Base-by-base conservation (phyloP, 2,113 vertebrate species). In the Platysteira castanea region DNA sequence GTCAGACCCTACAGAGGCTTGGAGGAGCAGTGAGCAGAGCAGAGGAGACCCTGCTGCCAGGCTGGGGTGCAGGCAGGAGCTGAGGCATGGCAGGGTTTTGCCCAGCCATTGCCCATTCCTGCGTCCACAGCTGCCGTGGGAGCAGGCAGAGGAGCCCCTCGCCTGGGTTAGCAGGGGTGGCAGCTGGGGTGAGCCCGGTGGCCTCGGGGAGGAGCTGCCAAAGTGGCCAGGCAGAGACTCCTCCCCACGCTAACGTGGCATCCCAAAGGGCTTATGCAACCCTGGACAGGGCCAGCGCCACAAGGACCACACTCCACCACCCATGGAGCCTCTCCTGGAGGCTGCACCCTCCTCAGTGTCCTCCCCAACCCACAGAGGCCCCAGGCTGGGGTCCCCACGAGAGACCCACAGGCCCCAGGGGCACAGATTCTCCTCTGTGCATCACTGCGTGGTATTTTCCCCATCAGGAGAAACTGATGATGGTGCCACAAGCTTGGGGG, bases 231-330 rank as follows among this genome's bases (percentile, higher is more conserved):
- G 46, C 60, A 22, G 52, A 93, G 69, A 65, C 95, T 94, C 96
- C 96, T 88, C 97, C 96, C 97, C 59, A 86, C 65, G 75, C 87
- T 91, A 92, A 98, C 96, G 97, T 97, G 98, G 97, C 98, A 96
- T 44, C 93, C 70, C 71, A 4, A 82, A 87, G 76, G 78, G 56
- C 50, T 95, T 95, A 89, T 57, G 89, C 76, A 95, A 96, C 70
- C 47, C 71, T 84, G 64, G 81, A n/a, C 57, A n/a, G 49, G 80
- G 77, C 61, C 88, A 93, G 52, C 35, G 15, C 80, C 74, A 52
- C 87, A 89, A 39, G 71, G 63, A 44, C 90, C 47, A 64, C 2
- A 2, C 54, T 53, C 23, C 75, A 22, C 39, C 63, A 49, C n/a
- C 69, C 74, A n/a, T 0, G 1, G 42, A 53, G 42, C 68, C 76